Evolutionary conservation across 2,888 invertebrate genomes (phyloP).

Genomic region (Hirtodrosophila cameraria): DNA sequence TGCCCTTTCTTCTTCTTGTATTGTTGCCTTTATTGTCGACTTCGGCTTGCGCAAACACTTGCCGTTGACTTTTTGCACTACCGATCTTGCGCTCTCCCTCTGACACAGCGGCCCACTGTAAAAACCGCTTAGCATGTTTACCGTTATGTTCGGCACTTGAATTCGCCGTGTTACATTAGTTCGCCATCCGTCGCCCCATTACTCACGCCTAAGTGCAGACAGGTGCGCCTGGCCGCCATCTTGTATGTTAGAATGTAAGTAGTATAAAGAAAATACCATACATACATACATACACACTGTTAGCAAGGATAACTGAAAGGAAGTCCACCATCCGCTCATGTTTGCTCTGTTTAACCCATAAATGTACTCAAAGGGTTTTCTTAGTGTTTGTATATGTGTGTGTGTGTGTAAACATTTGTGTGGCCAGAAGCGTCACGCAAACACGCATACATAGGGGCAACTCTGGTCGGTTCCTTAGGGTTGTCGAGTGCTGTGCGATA

Average conservation of each 20-base stretch:
- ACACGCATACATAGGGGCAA: constrained; percentile 24
- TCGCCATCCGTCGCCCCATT: constrained; percentile 50
- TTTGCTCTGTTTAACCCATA: constrained; percentile 73
- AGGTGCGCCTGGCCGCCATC: constrained; percentile 58
- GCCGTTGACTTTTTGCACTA: constrained; percentile 62
- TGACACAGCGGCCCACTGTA: not conserved
- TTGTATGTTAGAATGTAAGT: constrained; percentile 34
- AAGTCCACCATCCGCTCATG: constrained; percentile 39
- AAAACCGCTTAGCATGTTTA: constrained; percentile 77
- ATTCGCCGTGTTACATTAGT: constrained; percentile 78
- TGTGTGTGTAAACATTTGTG: constrained; percentile 31
- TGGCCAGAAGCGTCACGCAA: constrained; percentile 38
- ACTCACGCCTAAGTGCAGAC: constrained; percentile 62
- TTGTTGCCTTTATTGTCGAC: constrained; percentile 39
- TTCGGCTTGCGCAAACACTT: constrained; percentile 65
- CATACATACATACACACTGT: not conserved
- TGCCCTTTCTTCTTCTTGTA: constrained; percentile 6
- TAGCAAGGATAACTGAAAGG: constrained; percentile 20
- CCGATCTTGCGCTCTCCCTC: constrained; percentile 6
- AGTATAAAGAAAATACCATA: constrained; percentile 25
- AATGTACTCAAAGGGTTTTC: constrained; percentile 53
- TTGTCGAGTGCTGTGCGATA: constrained; percentile 12
- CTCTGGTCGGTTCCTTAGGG: constrained; percentile 27
- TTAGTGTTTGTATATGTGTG: not conserved
- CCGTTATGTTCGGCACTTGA: constrained; percentile 75